Evolutionary conservation across 2,888 invertebrate genomes (phyloP), one percentile per base, ranked within the genome.

Genomic region (Elmis aenea): DNA sequence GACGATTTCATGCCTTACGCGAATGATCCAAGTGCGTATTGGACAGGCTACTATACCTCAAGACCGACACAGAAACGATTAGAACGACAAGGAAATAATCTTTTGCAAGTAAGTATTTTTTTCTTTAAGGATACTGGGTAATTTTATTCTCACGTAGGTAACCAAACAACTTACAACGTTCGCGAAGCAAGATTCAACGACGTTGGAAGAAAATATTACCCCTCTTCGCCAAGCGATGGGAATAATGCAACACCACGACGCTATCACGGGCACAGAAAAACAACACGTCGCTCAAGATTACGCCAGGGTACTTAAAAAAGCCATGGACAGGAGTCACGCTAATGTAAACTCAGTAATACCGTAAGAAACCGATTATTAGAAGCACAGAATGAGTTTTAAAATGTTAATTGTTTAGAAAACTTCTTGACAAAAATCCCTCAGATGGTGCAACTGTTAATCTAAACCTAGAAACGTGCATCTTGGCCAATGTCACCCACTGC

Each of bases 201-300:
- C 75, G 2, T 8, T 33, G 2, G 21, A 40, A 9, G n/a, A 35
- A 6, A 39, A 32, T 11, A 54, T 84, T n/a, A 66, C 76, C 32
- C 72, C 72, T 13, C 71, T 90, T 15, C 79, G 81, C 5, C 80
- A 83, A 54, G 81, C 81, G 0, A 83, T 88, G 81, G 88, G 85
- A 1, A 70, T 87, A 1, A 81, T 88, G 81, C 94, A 95, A 61
- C 95, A 96, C 61, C 95, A 96, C 59, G 94, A 96, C 63, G 90
- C 77, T 12, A 78, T 95, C 1, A 89, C 90, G 0, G 90, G 90
- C 4, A 90, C 90, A 0, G 89, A 88, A 61, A 85, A 92, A 61
- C 77, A 92, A 61, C 76, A 85, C 62, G 86, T 99, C 0, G 86
- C 95, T 0, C 64, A 79, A 28, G 96, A 99, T 67, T 99, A 97